phyloP scores from a whole-genome alignment of 2,888 invertebrate genomes.

The Lasioglossum zephyrum region DNA sequence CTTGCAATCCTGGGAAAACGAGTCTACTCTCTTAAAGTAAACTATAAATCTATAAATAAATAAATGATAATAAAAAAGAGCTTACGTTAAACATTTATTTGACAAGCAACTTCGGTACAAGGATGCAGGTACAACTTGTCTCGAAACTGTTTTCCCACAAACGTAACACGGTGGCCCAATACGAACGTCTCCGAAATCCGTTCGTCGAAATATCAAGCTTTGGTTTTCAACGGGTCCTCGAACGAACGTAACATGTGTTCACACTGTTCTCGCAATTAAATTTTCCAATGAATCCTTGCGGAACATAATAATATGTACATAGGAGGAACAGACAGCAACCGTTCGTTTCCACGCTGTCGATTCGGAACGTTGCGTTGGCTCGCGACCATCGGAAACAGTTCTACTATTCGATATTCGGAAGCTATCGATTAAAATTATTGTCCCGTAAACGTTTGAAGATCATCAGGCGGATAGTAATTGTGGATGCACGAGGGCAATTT shows the following conservation, averaged over 20 bases:
- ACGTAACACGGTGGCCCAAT: background rate
- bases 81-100: constrained; percentile 46
- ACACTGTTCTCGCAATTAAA: background rate
- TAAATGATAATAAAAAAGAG: background rate
- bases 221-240: background rate
- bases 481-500: background rate
- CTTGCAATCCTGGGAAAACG: no score
- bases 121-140: constrained; percentile 21
- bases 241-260: background rate
- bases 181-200: background rate
- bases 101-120: constrained; percentile 29
- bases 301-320: background rate
- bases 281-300: background rate
- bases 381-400: background rate
- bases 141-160: background rate
- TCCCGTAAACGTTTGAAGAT: background rate
- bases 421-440: constrained; percentile 9
- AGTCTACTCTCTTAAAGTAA: no score
- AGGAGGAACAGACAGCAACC: background rate
- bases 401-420: background rate
- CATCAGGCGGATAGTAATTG: background rate
- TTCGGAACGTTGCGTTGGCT: background rate
- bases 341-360: background rate
- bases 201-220: background rate
- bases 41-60: no score